A percentile compares a stretch with the other conserved stretches of the same genome.
phyloP scores from a whole-genome alignment of 2,888 invertebrate species.

The Dryobotodes eremita region DNA sequence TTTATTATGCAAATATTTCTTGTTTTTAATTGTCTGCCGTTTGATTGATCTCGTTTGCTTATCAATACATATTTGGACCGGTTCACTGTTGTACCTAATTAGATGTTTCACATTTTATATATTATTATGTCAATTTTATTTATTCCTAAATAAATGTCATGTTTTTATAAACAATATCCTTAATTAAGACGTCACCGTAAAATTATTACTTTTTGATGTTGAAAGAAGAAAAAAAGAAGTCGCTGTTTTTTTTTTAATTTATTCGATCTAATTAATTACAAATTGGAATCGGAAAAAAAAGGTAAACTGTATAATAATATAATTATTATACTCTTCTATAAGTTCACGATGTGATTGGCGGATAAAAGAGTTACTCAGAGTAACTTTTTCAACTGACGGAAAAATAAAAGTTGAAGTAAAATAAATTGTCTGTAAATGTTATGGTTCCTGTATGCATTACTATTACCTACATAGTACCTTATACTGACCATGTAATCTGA shows the following conservation, averaged over 20 bases:
- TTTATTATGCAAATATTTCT: constrained; percentile 55
- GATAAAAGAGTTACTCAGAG: constrained; percentile 22
- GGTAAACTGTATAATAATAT: not conserved
- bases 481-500: not conserved
- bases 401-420: constrained; percentile 6
- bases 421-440: constrained; percentile 32
- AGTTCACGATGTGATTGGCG: constrained; percentile 27
- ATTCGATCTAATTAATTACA: constrained; percentile 18
- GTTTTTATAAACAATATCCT: constrained; percentile 29
- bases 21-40: constrained; percentile 42
- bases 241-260: not conserved
- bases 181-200: not conserved
- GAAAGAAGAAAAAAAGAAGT: not conserved
- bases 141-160: constrained; percentile 17
- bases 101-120: constrained; percentile 43
- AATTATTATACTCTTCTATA: constrained; percentile 18
- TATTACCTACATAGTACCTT: not conserved
- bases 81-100: constrained; percentile 38
- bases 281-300: constrained; percentile 19
- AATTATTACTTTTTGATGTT: not conserved
- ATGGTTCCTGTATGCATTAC: constrained; percentile 17
- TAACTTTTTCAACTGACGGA: constrained; percentile 24
- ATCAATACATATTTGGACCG: constrained; percentile 56
- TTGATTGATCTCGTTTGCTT: constrained; percentile 66
- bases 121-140: not conserved